Percentiles rank a stretch among this genome's conserved stretches.
These are phyloP conservation scores for Ectemnius continuus DNA, from an alignment of 2,888 invertebrate genomes.

Conservation along the genomic window DNA sequence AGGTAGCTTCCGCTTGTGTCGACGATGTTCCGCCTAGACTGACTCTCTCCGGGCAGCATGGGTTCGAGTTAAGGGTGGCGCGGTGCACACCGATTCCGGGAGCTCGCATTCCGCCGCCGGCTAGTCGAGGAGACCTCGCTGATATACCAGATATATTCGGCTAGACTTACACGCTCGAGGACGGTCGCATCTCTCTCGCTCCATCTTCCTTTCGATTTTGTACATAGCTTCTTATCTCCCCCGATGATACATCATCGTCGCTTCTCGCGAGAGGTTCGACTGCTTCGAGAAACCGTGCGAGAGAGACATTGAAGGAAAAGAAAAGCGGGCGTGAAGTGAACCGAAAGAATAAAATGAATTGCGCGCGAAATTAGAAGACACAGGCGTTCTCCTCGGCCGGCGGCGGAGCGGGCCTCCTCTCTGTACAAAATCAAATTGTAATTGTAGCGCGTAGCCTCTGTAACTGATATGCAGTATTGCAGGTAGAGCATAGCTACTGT, in stretches of 20 bases:
- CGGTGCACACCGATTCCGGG: too few relatives aligned
- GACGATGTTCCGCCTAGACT: conserved; percentile 35
- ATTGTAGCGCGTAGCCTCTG: conserved; percentile 69
- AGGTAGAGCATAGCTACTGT: conserved; percentile 65
- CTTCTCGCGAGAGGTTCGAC: not conserved
- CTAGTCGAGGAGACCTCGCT: not conserved
- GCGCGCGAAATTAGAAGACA: not conserved
- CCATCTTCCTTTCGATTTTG: conserved; percentile 28
- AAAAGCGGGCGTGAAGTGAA: conserved; percentile 22
- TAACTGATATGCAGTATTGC: conserved; percentile 68
- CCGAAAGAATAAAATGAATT: not conserved
- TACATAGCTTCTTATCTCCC: conserved; percentile 50
- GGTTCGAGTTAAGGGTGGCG: conserved; percentile 56
- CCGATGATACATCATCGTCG: not conserved
- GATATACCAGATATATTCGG: too few relatives aligned
- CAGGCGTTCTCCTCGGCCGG: conserved; percentile 29
- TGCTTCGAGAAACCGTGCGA: conserved; percentile 10
- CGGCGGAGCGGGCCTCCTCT: conserved; percentile 49
- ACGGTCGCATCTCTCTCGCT: conserved; percentile 23
- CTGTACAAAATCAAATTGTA: conserved; percentile 73
- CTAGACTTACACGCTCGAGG: conserved; percentile 8
- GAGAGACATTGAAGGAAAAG: conserved; percentile 8
- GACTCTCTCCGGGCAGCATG: conserved; percentile 45
- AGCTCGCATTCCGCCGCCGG: too few relatives aligned
- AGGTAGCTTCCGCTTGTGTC: conserved; percentile 27